These are phyloP conservation scores for Caracal caracal DNA, from an alignment of 2,113 vertebrate species.

Conservation along the genomic window DNA sequence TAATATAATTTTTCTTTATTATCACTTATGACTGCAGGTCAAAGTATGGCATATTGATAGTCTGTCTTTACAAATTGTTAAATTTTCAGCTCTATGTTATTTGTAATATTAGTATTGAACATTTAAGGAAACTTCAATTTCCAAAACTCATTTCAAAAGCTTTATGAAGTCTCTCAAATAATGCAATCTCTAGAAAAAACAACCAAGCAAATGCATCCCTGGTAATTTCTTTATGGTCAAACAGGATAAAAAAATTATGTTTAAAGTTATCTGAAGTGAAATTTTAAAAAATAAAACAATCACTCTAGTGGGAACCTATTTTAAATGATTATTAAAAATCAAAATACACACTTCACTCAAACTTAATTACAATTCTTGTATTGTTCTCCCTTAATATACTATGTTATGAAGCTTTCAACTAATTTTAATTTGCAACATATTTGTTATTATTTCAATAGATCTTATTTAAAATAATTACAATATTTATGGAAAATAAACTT, in stretches of 20 bases:
- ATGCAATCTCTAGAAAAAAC: not conserved
- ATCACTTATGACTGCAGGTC: not conserved
- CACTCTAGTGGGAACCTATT: not conserved
- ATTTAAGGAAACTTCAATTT: not conserved
- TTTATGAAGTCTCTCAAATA: not conserved
- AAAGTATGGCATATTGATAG: not conserved
- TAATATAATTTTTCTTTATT: not conserved
- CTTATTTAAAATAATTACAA: conserved; percentile 2
- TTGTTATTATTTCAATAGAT: not conserved
- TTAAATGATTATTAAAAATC: conserved; percentile 28
- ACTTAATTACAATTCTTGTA: not conserved
- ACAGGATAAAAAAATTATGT: not conserved
- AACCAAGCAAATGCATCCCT: not conserved
- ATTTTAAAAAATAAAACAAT: not conserved
- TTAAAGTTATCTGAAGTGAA: not conserved
- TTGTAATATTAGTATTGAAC: not conserved
- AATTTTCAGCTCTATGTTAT: not conserved
- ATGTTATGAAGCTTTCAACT: not conserved
- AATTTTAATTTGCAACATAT: not conserved
- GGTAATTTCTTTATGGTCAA: not conserved
- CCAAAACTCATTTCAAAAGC: not conserved
- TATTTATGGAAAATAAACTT: not conserved
- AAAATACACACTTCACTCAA: not conserved
- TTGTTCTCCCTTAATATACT: not conserved
- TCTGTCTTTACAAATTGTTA: not conserved